Conservation (phyloP, 2,888 invertebrate genomes). For the Orthonychiurus folsomi region DNA sequence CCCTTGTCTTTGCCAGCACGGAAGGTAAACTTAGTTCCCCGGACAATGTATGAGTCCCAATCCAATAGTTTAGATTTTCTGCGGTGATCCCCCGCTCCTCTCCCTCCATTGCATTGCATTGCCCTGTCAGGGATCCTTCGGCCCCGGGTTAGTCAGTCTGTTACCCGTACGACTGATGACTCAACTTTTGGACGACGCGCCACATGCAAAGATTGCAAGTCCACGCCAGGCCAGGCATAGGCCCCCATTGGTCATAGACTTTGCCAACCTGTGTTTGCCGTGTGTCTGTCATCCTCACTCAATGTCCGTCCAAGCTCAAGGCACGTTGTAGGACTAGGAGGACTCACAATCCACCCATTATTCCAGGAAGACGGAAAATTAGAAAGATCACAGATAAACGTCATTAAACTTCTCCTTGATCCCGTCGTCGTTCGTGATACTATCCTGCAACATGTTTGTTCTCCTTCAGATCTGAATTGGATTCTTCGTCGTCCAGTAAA, state of each 20-base stretch:
- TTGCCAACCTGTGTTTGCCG: no score
- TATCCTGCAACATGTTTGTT: no score
- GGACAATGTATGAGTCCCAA: neutral
- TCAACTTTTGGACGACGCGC: neutral
- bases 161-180: neutral
- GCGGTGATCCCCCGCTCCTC: neutral
- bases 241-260: neutral
- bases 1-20: neutral
- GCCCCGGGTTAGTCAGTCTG: neutral
- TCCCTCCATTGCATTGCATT: neutral
- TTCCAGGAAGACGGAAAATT: neutral
- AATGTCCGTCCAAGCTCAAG: neutral
- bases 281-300: neutral
- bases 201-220: neutral
- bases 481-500: no score
- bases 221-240: neutral
- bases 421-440: no score
- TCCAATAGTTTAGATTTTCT: constrained; percentile 1
- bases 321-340: neutral
- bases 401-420: neutral
- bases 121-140: neutral
- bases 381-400: neutral
- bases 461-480: no score
- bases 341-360: neutral
- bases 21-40: no score